Evolutionary conservation across 2,797 vertebrate species (phyloP).

Genomic region (Ceryle rudis): DNA sequence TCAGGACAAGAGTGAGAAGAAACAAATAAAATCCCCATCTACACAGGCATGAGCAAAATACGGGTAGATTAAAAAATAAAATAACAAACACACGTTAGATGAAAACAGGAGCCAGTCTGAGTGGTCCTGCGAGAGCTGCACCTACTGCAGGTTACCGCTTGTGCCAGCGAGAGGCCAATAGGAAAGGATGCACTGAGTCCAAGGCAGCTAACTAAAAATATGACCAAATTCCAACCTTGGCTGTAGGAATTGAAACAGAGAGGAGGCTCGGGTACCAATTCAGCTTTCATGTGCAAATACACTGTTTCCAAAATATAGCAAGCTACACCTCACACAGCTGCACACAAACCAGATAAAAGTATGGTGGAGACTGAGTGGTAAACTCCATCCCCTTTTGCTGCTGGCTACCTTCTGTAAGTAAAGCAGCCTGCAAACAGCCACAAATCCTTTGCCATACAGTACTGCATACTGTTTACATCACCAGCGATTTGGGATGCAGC

Average conservation of each 20-base stretch:
- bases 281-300: background rate
- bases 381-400: background rate
- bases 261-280: background rate
- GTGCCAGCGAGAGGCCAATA: background rate
- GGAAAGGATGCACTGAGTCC: background rate
- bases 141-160: background rate
- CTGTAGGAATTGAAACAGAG: background rate
- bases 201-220: background rate
- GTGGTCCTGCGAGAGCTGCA: accelerated
- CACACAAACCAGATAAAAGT: background rate
- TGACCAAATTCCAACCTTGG: background rate
- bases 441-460: background rate
- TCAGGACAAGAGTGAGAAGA: background rate
- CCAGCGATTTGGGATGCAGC: background rate
- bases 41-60: background rate
- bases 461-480: background rate
- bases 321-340: background rate
- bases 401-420: background rate
- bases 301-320: background rate
- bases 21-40: background rate
- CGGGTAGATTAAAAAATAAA: background rate
- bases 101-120: background rate
- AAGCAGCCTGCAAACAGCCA: background rate
- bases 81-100: background rate
- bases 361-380: background rate